phyloP scores from a whole-genome alignment of 2,113 vertebrate species.

The Micronycteris hirsuta region DNA sequence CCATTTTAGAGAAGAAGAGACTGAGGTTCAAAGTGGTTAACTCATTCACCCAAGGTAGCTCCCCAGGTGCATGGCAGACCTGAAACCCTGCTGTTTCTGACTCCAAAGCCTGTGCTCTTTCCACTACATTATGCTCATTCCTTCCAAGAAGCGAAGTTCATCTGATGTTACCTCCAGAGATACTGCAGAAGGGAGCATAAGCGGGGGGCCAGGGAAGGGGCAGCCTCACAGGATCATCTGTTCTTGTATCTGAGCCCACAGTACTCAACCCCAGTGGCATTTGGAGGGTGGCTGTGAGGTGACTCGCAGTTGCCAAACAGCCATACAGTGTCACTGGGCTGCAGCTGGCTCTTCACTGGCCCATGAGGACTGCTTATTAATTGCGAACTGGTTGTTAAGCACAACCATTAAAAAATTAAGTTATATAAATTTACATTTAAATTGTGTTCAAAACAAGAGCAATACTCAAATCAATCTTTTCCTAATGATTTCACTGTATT shows the following conservation, averaged over 20 bases:
- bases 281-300: no score
- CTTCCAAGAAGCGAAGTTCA: not conserved
- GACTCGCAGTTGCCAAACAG: not conserved
- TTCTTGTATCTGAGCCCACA: not conserved
- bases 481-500: not conserved
- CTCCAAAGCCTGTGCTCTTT: not conserved
- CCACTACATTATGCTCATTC: not conserved
- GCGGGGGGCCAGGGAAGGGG: not conserved
- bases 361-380: not conserved
- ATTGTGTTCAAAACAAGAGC: not conserved
- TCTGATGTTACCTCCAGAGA: not conserved
- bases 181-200: not conserved
- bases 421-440: not conserved
- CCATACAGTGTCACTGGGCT: not conserved
- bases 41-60: no score
- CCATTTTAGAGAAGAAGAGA: no score
- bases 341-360: not conserved
- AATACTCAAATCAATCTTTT: not conserved
- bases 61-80: not conserved
- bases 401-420: no score
- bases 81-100: not conserved
- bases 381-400: no score
- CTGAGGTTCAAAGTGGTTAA: not conserved
- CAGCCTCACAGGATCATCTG: not conserved
- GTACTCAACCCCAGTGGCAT: not conserved